Evolutionary conservation across 2,113 vertebrate species (phyloP), one percentile per base, ranked within the genome.

Genomic region (Malurus alboscapulatus): DNA sequence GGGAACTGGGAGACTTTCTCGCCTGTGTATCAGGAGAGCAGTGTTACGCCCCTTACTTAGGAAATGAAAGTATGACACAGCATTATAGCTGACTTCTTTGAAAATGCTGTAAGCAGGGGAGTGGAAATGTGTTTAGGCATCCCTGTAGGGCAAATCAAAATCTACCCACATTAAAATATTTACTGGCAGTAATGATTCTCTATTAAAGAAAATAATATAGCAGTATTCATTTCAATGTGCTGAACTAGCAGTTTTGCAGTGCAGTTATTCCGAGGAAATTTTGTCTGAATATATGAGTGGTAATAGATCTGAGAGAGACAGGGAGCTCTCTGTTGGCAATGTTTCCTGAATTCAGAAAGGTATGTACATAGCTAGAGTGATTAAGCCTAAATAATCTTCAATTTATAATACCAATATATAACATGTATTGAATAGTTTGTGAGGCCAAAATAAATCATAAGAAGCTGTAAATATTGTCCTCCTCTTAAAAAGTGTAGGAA

Each of bases 1-100:
- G 34, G 55, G 91, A 82, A 80, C 6, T 61, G 68, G n/a, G 55
- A 21, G 85, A 55, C 0, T 26, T 27, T 32, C 63, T 91, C 6
- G 47, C 54, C 73, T 62, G 82, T 8, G 2, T 84, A 74, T 88
- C 76, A 90, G 73, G 57, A 1, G 22, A 82, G 54, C 25, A 14
- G 57, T 4, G 68, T n/a, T 27, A 84, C 36, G 1, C 71, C 86
- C 59, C 62, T 89, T 32, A 7, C 81, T 71, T 91, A 8, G 79
- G 73, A 78, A 95, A 57, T 61, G 84, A 91, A 94, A 95, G 67
- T 42, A 76, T 95, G 94, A 95, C 84, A 78, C 79, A 55, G 76
- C 84, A 1, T 66, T 91, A 58, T 5, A 75, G 54, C 71, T 54
- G 76, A 36, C 44, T 50, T 86, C 50, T n/a, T 2, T 66, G 85